Base-by-base conservation (phyloP, 2,888 invertebrate species). In the Aplocera efformata region DNA sequence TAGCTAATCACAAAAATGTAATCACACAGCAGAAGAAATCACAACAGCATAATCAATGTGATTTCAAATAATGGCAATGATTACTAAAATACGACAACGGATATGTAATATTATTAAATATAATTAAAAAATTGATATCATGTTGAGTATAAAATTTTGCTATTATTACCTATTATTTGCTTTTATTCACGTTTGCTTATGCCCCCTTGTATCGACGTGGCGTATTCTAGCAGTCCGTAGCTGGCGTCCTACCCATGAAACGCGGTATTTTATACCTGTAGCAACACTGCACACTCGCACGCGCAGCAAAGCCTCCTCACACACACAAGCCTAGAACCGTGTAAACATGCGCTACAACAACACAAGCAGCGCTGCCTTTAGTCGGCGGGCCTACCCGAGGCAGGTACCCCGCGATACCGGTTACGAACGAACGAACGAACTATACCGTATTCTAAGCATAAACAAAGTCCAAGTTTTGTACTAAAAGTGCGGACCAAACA, bases 341-440 rank as follows among this genome's bases (percentile, higher is more conserved):
- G 67, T 63, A 66, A 67, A 74, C 63, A 63, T 60, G 64, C 60
- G 56, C 58, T 56, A 53, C 57, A 45, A 24, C 13, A 31, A 29
- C 25, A n/a, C 25, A 26, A 10, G 6, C 20, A 11, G 28, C 26
- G 17, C 27, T 26, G 3, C 28, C 32, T 36, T 67, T 70, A 74
- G 67, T 66, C 63, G 72, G 67, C 79, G 77, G 74, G 71, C 67
- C 56, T 55, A 62, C 56, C 56, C 57, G 65, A 58, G 63, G 73
- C 77, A 78, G 79, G 80, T 81, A 79, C 58, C 61, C 65, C 62
- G 72, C 58, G 73, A 58, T 70, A 75, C 81, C 81, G 77, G 82
- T 65, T 60, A 73, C 83, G 86, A 86, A 78, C 85, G 86, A 86
- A 85, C 86, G 86, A 86, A 85, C 78, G 60, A 77, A 76, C 64